Evolutionary conservation across 2,113 vertebrate genomes (phyloP).

Genomic region (human (Homo sapiens)): DNA sequence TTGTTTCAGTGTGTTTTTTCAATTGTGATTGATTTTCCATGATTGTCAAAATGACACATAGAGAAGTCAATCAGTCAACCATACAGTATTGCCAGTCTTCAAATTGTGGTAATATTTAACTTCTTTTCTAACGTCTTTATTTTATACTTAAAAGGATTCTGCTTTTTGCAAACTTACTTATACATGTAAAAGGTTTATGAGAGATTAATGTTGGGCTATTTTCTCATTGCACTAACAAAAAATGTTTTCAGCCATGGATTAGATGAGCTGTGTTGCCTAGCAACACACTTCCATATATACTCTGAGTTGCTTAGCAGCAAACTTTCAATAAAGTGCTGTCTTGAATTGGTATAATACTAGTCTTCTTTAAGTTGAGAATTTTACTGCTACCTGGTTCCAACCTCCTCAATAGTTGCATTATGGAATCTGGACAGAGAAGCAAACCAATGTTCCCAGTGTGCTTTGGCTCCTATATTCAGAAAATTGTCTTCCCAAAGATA

Average conservation of each 20-base stretch:
- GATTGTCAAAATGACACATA: background rate
- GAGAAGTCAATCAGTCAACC: background rate
- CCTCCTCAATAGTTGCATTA: background rate
- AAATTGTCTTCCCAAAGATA: background rate
- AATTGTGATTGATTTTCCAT: background rate
- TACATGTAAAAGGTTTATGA: background rate
- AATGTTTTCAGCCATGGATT: background rate
- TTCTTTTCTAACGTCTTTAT: background rate
- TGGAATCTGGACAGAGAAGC: background rate
- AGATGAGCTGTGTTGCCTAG: conserved; percentile 51
- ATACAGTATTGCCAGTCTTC: background rate
- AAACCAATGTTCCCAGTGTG: background rate
- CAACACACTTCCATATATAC: conserved; percentile 47
- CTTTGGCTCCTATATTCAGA: background rate
- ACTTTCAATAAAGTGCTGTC: conserved; percentile 31
- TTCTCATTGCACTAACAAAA: conserved; percentile 30
- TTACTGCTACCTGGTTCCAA: background rate
- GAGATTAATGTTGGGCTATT: background rate
- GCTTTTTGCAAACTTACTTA: background rate
- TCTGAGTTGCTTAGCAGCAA: conserved; percentile 65
- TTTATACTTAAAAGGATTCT: background rate
- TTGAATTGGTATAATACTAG: background rate
- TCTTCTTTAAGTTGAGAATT: background rate
- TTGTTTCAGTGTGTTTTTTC: background rate
- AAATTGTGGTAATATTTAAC: background rate